Evolutionary conservation across 2,113 vertebrate genomes (phyloP).

Genomic region (Polypterus senegalus): DNA sequence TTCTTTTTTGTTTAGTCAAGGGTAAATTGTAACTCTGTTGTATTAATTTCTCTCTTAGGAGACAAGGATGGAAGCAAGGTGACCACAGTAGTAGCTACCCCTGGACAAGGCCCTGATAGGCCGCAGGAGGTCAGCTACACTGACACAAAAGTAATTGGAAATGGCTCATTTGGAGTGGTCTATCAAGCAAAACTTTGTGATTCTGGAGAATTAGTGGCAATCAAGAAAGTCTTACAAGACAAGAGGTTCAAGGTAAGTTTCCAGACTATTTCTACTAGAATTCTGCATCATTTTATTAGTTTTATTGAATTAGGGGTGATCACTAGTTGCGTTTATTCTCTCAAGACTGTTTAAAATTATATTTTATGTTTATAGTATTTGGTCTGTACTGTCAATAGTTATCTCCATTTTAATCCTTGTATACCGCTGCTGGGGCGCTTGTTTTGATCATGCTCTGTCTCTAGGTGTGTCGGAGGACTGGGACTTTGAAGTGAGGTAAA

Average conservation of each 20-base stretch:
- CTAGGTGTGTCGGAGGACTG: no score
- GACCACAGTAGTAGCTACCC: slow-evolving; percentile 94
- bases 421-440: no score
- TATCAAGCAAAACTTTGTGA: slow-evolving; percentile 97
- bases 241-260: slow-evolving; percentile 93
- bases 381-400: no score
- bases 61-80: slow-evolving; percentile 98
- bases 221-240: slow-evolving; percentile 97
- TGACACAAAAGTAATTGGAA: slow-evolving; percentile 97
- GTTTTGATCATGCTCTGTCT: no score
- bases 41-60: slow-evolving; percentile 47
- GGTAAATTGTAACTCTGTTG: neutral
- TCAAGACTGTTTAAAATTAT: no score
- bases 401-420: no score
- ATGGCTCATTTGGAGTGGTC: slow-evolving; percentile 94
- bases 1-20: no score
- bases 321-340: no score
- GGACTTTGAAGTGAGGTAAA: no score
- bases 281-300: no score
- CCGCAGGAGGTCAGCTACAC: slow-evolving; percentile 98
- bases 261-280: neutral
- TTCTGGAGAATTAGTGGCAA: slow-evolving; percentile 94
- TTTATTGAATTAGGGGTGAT: no score
- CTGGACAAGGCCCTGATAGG: slow-evolving; percentile 90
- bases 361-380: no score